Evolutionary conservation across 2,797 vertebrate genomes (phyloP).

Genomic region (Hypotaenidia philippensis): DNA sequence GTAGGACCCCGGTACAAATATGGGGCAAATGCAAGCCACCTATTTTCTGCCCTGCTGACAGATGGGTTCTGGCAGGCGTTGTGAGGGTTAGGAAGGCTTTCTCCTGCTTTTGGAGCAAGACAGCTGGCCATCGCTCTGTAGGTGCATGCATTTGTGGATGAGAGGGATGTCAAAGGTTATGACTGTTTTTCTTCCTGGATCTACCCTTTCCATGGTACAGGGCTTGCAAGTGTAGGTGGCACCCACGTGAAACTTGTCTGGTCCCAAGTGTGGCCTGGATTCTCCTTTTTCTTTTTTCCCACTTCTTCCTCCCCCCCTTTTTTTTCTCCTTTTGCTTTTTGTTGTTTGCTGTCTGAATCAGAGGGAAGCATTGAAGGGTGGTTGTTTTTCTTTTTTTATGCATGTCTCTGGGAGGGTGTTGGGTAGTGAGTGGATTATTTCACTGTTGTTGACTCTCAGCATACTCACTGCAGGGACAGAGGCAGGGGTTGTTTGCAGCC

Average conservation of each 20-base stretch:
- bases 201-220: neutral
- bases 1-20: neutral
- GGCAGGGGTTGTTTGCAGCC: neutral
- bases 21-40: neutral
- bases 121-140: neutral
- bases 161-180: neutral
- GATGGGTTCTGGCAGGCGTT: neutral
- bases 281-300: neutral
- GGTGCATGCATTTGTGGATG: neutral
- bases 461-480: neutral
- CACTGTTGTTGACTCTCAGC: neutral
- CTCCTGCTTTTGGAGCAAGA: neutral
- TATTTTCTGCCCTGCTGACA: neutral
- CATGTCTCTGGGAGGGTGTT: neutral
- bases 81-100: neutral
- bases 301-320: neutral
- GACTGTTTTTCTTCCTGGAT: rapidly evolving
- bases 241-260: neutral
- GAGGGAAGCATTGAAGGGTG: neutral
- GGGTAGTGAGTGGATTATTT: neutral
- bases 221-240: neutral
- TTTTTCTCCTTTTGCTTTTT: neutral
- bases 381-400: neutral
- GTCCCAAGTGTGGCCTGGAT: neutral
- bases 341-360: neutral